A percentile compares a stretch with the other conserved stretches of the same genome.
These are phyloP conservation scores for Rhabdomys dilectus DNA, from an alignment of 2,113 vertebrate genomes.

Conservation along the genomic window DNA sequence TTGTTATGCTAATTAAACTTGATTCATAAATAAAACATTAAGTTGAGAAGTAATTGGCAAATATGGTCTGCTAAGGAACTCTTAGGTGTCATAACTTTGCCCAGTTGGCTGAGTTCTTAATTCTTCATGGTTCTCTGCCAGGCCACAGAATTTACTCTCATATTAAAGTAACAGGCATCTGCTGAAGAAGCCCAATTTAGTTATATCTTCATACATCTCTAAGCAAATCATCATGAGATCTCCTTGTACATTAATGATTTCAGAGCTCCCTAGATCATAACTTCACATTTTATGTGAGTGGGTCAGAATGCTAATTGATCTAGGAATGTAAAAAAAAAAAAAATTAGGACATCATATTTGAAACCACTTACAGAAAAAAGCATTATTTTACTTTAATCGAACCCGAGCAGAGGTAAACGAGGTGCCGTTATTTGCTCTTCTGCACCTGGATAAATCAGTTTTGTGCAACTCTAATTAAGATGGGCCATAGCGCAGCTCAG, in stretches of 20 bases:
- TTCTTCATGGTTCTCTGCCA: constrained; percentile 44
- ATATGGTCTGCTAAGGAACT: constrained; percentile 58
- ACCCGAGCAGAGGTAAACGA: background rate
- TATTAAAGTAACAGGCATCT: constrained; percentile 44
- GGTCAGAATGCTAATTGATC: constrained; percentile 46
- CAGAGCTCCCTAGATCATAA: background rate
- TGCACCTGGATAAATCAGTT: background rate
- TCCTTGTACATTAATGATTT: background rate
- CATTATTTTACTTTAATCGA: constrained; percentile 21
- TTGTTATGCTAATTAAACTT: constrained; percentile 73
- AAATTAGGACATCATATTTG: background rate
- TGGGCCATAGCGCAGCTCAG: background rate
- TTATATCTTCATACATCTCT: background rate
- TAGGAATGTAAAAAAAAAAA: background rate
- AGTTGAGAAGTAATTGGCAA: constrained; percentile 68
- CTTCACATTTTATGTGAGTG: constrained; percentile 3
- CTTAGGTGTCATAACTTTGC: constrained; percentile 52
- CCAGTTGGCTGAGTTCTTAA: constrained; percentile 53
- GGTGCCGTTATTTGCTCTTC: background rate
- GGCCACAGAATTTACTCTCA: constrained; percentile 3
- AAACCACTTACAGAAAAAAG: constrained; percentile 45
- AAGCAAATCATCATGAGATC: constrained; percentile 14
- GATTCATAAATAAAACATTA: constrained; percentile 77
- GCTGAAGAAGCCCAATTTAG: constrained; percentile 26
- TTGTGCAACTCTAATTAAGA: constrained; percentile 29